Conservation (phyloP, 2,797 vertebrate genomes). For the Threskiornis aethiopicus region DNA sequence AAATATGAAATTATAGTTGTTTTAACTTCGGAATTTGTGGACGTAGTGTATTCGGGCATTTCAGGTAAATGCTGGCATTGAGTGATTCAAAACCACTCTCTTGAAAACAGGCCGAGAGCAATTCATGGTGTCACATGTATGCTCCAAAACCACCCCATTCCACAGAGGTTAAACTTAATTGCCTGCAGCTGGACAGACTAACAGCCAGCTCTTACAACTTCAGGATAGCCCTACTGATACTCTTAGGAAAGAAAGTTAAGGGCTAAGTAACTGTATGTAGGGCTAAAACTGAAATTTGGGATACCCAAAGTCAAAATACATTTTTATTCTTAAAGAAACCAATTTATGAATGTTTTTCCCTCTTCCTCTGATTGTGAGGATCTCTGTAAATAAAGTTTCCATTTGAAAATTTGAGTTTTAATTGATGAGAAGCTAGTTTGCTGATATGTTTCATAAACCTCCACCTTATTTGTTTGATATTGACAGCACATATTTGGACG, state of each 20-base stretch:
- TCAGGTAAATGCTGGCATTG: neutral
- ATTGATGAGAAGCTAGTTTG: neutral
- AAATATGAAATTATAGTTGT: neutral
- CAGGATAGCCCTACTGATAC: neutral
- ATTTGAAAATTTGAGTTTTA: neutral
- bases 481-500: neutral
- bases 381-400: neutral
- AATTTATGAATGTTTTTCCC: neutral
- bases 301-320: neutral
- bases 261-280: neutral
- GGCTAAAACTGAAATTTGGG: neutral
- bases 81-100: neutral
- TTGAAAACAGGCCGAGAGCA: neutral
- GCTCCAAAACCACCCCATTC: neutral
- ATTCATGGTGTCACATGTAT: neutral
- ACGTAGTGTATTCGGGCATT: neutral
- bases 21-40: constrained; percentile 5
- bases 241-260: neutral
- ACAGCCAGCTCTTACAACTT: neutral
- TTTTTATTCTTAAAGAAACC: neutral
- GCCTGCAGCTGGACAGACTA: neutral
- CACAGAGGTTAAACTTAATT: neutral
- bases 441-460: neutral
- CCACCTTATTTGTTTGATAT: neutral
- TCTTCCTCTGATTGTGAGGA: neutral